Base-by-base conservation (phyloP, 2,797 vertebrate species). In the Ibycter americanus region DNA sequence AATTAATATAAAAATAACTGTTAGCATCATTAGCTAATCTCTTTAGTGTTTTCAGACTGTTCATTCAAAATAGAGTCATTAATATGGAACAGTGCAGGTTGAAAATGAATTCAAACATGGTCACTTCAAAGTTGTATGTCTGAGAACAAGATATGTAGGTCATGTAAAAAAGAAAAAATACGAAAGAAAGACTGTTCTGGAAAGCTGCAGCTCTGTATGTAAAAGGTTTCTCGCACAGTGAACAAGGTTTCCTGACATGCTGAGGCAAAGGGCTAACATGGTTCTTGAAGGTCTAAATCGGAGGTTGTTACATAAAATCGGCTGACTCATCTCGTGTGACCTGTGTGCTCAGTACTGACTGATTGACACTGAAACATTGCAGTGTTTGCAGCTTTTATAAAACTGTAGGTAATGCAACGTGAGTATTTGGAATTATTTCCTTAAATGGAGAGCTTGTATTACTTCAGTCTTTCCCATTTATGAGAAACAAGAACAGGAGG, bases 271-370 rank as follows among this genome's bases (percentile, higher is more conserved):
- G 27, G 29, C 78, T 93, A 63, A 66, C 52, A 70, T 90, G n/a
- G 32, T 73, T 90, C 93, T 90, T 85, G 61, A 83, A 87, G 74
- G 21, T 67, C 72, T 89, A 65, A 92, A 93, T 5, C 87, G 68
- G 74, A 89, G 44, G 70, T 58, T 65, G 63, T 91, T 96, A 88
- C 46, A 73, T 91, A 91, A 96, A 95, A 95, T 89, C 67, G 83
- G 79, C 90, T 96, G 71, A 94, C 27, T 95, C 78, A 95, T 93
- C 78, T 87, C 0, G 5, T 59, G 63, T 73, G 63, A 86, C 68
- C 87, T 96, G 82, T 76, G 40, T 16, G 27, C 29, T 86, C 51
- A 31, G 15, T 72, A 68, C 49, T 70, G 54, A 74, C n/a, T 85
- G 80, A 89, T 71, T 90, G 62, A 77, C 26, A 71, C 34, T 34